Evolutionary conservation across 2,888 invertebrate genomes (phyloP), one percentile per base, ranked within the genome.

Genomic region (Dasysyrphus tricinctus): DNA sequence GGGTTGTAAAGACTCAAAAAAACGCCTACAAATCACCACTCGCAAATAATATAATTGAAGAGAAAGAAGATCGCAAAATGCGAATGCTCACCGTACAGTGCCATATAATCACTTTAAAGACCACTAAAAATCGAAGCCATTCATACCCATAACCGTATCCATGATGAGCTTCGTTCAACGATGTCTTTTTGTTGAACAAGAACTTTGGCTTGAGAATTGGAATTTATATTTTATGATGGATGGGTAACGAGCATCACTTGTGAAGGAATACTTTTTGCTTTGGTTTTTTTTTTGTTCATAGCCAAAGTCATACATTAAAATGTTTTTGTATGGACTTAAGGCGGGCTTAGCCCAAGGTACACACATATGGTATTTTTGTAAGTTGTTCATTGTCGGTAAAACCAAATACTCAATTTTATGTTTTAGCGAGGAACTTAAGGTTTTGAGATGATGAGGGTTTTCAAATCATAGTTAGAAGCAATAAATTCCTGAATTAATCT

Each of bases 101-200:
- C 85, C 85, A 86, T 86, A 78, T 86, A 86, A 86, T 86, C 81
- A 86, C 85, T 78, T 86, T 78, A 70, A 81, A 65, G 81, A 51
- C 81, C 81, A 78, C 81, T 86, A 81, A 86, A 86, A 81, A 78
- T 86, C 74, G 42, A 70, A 77, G 39, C 59, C 54, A 72, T 80
- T 70, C 44, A 24, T 80, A 56, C 24, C 51, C 14, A 39, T 37
- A 29, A 63, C 29, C 63, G n/a, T 63, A 74, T 44, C 74, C 42
- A 32, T 51, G 47, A 72, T 80, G 69, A 47, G 49, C 14, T 14
- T 11, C 16, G n/a, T 70, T 65, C 49, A 47, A 63, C 56, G 49
- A 24, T 19, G 19, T 34, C 63, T 47, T 73, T 24, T 70, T 63
- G 24, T 67, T 77, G 2, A n/a, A 3, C 16, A 37, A 12, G 29